Base-by-base conservation (phyloP, 2,113 vertebrate species). In the Taurulus bubalis region DNA sequence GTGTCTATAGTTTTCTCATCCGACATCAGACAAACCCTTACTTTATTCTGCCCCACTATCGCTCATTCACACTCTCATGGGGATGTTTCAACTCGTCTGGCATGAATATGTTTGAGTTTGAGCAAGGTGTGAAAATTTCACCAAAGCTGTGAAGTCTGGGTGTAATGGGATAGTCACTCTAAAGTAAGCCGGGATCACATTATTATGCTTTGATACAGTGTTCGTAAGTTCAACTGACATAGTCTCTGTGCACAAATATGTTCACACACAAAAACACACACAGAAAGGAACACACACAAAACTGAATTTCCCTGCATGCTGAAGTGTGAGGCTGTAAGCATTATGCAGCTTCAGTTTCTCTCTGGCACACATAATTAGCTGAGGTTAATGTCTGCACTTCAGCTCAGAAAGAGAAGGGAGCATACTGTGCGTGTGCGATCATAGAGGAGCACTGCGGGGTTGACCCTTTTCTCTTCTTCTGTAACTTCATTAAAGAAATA, bases 401-500 rank as follows among this genome's bases (percentile, higher is more conserved):
- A 38, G 63, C 74, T 79, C 71, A n/a, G 51, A 68, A 40, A 55
- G 67, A 75, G 85, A 91, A 70, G 58, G 55, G 71, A 85, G 45
- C 76, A 60, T 4, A 24, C 79, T 76, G 70, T 80, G 75, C 32
- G 20, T 77, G 74, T 66, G n/a, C 81, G 83, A 66, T 66, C 68
- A 62, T 80, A 22, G 60, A 58, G 58, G 67, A 80, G 81, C 85
- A 87, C 32, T 3, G 86, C 59, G 15, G 78, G 89, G 84, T 75
- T 90, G 83, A 85, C 87, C 89, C 89, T 92, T 90, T 88, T 89
- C 88, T 83, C 84, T 88, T 87, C 90, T 81, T 92, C 89, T 62
- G 64, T 95, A 94, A 95, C 93, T 95, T 95, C 81, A 94, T 95
- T 94, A 93, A 90, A 92, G 91, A 93, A 93, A 94, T 94, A 93